A percentile compares a stretch with the other conserved stretches of the same genome.
These are phyloP conservation scores for Brenthis ino DNA, from an alignment of 2,888 invertebrate genomes.

Conservation along the genomic window DNA sequence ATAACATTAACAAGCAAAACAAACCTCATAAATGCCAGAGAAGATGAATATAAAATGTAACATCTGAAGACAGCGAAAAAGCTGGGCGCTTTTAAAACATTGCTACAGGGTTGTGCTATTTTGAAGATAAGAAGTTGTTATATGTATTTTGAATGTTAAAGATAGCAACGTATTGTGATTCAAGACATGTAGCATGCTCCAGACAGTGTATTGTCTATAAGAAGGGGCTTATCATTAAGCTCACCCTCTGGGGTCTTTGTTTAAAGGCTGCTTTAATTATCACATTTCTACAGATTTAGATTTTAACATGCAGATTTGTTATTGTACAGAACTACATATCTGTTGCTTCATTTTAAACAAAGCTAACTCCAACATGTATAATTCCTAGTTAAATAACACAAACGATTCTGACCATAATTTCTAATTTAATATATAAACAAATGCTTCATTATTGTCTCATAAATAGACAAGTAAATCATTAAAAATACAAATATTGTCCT, in stretches of 20 bases:
- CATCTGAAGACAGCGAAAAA: no score
- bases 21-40: no score
- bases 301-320: no score
- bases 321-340: neutral
- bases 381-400: neutral
- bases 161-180: slow-evolving; percentile 21
- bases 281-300: neutral
- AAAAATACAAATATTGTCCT: no score
- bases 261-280: slow-evolving; percentile 17
- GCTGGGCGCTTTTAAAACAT: neutral
- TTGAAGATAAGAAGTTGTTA: neutral
- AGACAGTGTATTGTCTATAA: slow-evolving; percentile 20
- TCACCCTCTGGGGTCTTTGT: slow-evolving; percentile 14
- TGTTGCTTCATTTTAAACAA: neutral
- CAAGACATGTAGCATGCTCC: slow-evolving; percentile 15
- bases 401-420: no score
- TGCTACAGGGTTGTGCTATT: slow-evolving; percentile 1
- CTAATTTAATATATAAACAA: no score
- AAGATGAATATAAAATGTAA: no score
- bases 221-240: slow-evolving; percentile 18
- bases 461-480: no score
- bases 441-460: no score
- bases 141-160: slow-evolving; percentile 20
- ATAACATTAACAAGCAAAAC: no score
- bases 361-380: neutral